Evolutionary conservation across 2,113 vertebrate genomes (phyloP).

Genomic region (Nycticorax nycticorax): DNA sequence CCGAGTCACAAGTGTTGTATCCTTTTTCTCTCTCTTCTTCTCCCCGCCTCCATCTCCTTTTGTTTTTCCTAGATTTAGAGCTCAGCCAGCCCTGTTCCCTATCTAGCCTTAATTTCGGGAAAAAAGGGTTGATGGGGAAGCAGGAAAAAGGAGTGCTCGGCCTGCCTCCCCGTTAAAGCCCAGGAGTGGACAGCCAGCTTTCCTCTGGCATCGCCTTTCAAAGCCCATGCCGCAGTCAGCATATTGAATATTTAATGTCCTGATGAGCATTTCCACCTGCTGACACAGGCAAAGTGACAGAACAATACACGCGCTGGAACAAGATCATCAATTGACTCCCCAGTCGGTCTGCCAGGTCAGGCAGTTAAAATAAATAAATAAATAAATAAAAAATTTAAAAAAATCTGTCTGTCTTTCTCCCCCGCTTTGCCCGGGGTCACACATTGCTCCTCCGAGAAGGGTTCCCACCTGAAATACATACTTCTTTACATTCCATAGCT

Average conservation of each 20-base stretch:
- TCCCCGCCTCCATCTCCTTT: neutral
- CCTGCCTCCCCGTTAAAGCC: slow-evolving; percentile 27
- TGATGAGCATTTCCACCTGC: slow-evolving; percentile 97
- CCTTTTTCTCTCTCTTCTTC: neutral
- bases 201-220: slow-evolving; percentile 83
- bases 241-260: slow-evolving; percentile 99
- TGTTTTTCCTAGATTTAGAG: neutral
- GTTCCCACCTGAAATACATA: slow-evolving; percentile 94
- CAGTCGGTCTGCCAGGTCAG: slow-evolving; percentile 69
- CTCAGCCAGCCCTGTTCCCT: neutral
- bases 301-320: slow-evolving; percentile 89
- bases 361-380: slow-evolving; percentile 2
- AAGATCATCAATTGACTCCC: slow-evolving; percentile 82
- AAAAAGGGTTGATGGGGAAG: neutral
- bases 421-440: slow-evolving; percentile 2
- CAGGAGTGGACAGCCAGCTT: slow-evolving; percentile 58
- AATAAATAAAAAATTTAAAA: neutral
- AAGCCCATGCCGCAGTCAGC: slow-evolving; percentile 95
- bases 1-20: neutral
- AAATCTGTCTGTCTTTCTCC: slow-evolving; percentile 50
- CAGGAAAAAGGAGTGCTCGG: neutral
- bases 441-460: slow-evolving; percentile 66
- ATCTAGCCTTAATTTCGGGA: neutral
- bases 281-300: slow-evolving; percentile 99
- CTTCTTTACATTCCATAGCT: slow-evolving; percentile 99